Evolutionary conservation across 2,113 vertebrate genomes (phyloP).

Genomic region (Pionites leucogaster): DNA sequence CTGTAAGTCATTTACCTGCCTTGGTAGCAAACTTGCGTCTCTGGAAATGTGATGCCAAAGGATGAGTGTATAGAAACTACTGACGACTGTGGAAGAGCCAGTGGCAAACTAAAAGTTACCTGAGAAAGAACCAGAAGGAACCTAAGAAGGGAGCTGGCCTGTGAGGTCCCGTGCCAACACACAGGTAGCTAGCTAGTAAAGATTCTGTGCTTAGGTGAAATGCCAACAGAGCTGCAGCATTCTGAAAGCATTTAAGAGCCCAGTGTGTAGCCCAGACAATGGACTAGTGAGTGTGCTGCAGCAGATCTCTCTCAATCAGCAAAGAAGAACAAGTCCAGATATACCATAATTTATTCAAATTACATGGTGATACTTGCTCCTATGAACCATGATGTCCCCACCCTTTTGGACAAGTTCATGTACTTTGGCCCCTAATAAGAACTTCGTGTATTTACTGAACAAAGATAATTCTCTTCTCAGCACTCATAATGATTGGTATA

Average conservation of each 20-base stretch:
- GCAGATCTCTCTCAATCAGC: not conserved
- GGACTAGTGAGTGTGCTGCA: not conserved
- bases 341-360: not conserved
- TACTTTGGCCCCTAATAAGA: not conserved
- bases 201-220: not conserved
- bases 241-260: not conserved
- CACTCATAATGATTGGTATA: not conserved
- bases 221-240: not conserved
- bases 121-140: not conserved
- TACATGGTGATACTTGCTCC: not conserved
- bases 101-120: not conserved
- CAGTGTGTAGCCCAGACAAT: not conserved
- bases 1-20: not conserved
- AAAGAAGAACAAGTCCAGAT: not conserved
- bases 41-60: not conserved
- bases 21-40: not conserved
- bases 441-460: not conserved
- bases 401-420: not conserved
- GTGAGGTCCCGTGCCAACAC: not conserved
- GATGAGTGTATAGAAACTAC: not conserved
- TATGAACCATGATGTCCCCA: not conserved
- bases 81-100: not conserved
- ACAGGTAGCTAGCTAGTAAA: not conserved
- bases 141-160: not conserved
- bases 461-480: conserved; percentile 7